Evolutionary conservation across 2,113 vertebrate genomes (phyloP).

Genomic region (Cynocephalus volans): DNA sequence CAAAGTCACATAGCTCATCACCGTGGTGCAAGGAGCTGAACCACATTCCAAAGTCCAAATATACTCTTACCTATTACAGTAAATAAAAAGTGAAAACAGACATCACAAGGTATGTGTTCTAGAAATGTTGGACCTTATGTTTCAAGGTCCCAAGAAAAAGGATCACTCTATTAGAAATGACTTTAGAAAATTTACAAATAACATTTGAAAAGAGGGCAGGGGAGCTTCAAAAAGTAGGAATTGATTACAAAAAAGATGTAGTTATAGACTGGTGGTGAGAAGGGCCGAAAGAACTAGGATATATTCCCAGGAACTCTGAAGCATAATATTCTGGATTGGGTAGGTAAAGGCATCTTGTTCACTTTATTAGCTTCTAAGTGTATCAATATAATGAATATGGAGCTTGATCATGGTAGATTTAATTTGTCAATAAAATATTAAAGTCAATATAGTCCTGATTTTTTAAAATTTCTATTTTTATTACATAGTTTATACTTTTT

Average conservation of each 20-base stretch:
- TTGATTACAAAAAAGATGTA: background rate
- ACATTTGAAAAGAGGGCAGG: background rate
- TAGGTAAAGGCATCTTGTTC: background rate
- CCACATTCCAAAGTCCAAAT: background rate
- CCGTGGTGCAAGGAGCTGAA: background rate
- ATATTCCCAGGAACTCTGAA: background rate
- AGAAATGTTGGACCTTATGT: background rate
- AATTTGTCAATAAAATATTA: constrained; percentile 28
- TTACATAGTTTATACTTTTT: background rate
- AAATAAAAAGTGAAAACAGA: background rate
- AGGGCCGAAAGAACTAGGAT: background rate
- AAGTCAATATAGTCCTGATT: background rate
- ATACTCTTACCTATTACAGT: background rate
- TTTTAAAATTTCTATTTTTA: background rate
- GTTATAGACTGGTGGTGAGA: background rate
- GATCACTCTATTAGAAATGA: background rate
- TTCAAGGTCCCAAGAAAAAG: constrained; percentile 12
- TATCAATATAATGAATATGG: background rate
- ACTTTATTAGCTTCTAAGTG: background rate
- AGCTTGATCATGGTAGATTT: background rate
- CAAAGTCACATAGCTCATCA: background rate
- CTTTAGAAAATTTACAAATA: constrained; percentile 18
- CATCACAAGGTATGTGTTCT: background rate
- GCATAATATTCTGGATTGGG: background rate
- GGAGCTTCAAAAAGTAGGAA: background rate